phyloP scores from a whole-genome alignment of 2,888 invertebrate genomes.

The Machimus atricapillus region DNA sequence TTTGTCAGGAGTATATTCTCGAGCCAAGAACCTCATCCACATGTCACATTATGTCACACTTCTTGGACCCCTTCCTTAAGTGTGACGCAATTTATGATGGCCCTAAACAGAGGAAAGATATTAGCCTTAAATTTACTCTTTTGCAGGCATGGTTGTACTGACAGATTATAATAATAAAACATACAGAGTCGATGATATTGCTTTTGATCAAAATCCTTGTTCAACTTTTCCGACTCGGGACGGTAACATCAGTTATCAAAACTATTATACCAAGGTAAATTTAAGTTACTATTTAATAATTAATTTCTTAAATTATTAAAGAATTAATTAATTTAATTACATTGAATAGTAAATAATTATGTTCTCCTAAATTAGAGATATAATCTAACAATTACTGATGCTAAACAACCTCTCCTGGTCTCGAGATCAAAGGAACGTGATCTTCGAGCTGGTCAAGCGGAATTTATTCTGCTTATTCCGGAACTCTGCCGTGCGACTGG shows the following conservation, averaged over 20 bases:
- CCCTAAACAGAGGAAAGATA: not conserved
- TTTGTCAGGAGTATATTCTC: too few species aligned
- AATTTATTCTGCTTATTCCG: conserved; percentile 78
- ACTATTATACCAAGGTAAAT: conserved; percentile 71
- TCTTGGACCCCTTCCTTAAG: too few species aligned
- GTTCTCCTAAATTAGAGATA: conserved; percentile 73
- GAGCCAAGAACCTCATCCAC: too few species aligned
- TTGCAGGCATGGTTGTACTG: conserved; percentile 65
- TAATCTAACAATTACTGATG: conserved; percentile 69
- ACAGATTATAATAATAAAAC: conserved; percentile 78
- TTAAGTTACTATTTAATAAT: too few species aligned
- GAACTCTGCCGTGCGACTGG: conserved; percentile 88
- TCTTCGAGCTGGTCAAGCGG: conserved; percentile 73
- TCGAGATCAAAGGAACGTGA: conserved; percentile 75
- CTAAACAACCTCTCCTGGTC: conserved; percentile 80
- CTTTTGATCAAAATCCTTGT: conserved; percentile 68
- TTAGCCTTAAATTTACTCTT: not conserved
- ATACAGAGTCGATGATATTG: conserved; percentile 74
- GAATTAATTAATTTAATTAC: not conserved
- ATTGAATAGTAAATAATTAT: too few species aligned
- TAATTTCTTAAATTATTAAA: not conserved
- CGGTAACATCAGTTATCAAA: conserved; percentile 66
- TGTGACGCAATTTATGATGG: too few species aligned
- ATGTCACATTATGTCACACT: too few species aligned
- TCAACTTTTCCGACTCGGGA: conserved; percentile 69